Evolutionary conservation across 2,113 vertebrate species (phyloP).

Genomic region (Salvator merianae): DNA sequence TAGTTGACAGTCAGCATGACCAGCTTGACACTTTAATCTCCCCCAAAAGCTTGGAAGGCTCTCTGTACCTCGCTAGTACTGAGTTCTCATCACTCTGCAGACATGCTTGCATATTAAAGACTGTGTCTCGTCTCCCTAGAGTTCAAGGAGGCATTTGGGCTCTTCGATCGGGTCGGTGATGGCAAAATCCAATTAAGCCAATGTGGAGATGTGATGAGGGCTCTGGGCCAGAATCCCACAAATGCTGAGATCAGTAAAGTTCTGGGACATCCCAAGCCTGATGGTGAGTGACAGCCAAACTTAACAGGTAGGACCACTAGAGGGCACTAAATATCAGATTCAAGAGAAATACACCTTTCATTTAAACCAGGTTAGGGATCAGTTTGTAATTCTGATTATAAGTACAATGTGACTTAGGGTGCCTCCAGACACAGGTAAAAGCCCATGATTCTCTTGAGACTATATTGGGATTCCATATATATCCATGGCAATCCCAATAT

Average conservation of each 20-base stretch:
- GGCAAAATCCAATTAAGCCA: slow-evolving; percentile 71
- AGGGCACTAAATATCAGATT: background rate
- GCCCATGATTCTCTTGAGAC: too few relatives aligned
- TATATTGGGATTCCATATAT: too few relatives aligned
- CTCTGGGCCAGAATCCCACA: slow-evolving; percentile 73
- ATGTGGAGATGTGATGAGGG: slow-evolving; percentile 71
- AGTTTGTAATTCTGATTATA: background rate
- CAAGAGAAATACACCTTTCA: background rate
- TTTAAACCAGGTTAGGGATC: background rate
- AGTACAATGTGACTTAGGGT: background rate
- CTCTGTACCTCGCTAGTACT: background rate
- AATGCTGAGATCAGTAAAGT: slow-evolving; percentile 71
- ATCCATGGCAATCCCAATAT: too few relatives aligned
- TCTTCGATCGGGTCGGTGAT: slow-evolving; percentile 69
- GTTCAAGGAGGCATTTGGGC: slow-evolving; percentile 71
- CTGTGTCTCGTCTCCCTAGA: slow-evolving; percentile 50
- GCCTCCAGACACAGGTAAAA: background rate
- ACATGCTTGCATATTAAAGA: background rate
- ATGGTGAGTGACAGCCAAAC: slow-evolving; percentile 56
- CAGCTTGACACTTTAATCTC: background rate
- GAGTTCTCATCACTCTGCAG: background rate
- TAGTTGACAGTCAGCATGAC: slow-evolving; percentile 9
- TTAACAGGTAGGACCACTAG: background rate
- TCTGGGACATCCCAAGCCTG: slow-evolving; percentile 69
- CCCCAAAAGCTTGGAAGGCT: background rate